phyloP scores from a whole-genome alignment of 2,888 invertebrate genomes.

The Lapara coniferarum region DNA sequence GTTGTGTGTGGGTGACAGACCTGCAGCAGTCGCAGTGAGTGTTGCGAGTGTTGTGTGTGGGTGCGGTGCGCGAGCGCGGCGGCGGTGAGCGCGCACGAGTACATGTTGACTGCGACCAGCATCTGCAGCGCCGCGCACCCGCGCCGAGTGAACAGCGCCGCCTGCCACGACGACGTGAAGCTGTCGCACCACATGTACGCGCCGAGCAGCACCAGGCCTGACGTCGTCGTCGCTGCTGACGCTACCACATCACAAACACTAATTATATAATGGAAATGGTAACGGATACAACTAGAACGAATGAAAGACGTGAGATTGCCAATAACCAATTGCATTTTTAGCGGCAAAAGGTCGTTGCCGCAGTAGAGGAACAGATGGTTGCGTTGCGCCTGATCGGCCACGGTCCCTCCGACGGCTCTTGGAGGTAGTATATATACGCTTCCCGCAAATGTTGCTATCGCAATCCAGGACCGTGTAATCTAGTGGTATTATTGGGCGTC shows the following conservation, averaged over 20 bases:
- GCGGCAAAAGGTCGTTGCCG: no score
- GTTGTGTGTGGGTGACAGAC: slow-evolving; percentile 24
- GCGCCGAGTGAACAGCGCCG: slow-evolving; percentile 92
- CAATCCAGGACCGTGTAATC: no score
- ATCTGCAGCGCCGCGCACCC: slow-evolving; percentile 64
- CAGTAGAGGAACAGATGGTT: no score
- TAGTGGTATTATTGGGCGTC: no score
- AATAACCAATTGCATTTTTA: no score
- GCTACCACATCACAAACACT: slow-evolving; percentile 17
- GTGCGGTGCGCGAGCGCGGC: slow-evolving; percentile 94
- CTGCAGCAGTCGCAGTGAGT: slow-evolving; percentile 71
- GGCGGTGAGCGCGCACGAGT: slow-evolving; percentile 95
- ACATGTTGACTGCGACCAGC: slow-evolving; percentile 93
- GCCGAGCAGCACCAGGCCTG: slow-evolving; percentile 92
- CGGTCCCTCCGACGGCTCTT: no score
- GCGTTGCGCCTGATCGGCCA: no score
- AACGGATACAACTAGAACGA: no score
- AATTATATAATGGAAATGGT: not conserved
- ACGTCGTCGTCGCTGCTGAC: slow-evolving; percentile 87
- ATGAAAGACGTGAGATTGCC: no score
- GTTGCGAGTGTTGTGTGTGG: slow-evolving; percentile 83
- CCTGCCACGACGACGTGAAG: slow-evolving; percentile 99
- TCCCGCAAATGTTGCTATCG: no score
- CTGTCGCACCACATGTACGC: slow-evolving; percentile 98
- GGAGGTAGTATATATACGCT: no score